Base-by-base conservation (phyloP, 2,113 vertebrate species). In the Emydocephalus ijimae region DNA sequence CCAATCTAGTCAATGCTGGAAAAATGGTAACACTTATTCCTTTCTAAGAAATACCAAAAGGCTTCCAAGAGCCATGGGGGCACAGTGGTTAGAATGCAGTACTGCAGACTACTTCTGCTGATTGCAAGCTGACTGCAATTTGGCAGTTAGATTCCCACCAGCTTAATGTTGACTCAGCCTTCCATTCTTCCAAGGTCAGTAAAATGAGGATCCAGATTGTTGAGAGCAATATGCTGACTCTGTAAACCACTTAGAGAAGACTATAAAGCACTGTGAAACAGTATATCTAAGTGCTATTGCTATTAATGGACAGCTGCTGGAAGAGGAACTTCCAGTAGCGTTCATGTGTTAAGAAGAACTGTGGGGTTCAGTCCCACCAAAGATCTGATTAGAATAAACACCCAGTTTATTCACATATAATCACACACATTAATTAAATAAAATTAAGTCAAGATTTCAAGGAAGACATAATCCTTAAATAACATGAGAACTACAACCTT, bases 331-430 rank as follows among this genome's bases (percentile, higher is more conserved):
- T 91, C 90, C 89, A 20, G 92, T 45, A 95, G 89, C 93, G 61
- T 45, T 50, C 6, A 8, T 69, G 59, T 94, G 94, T 94, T 90
- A 93, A 4, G 0, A 95, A 95, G 92, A 91, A 89, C 90, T 94
- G 95, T 12, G 89, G 81, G 93, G 91, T 89, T 94, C 69, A 91
- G 29, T 91, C 95, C 24, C 54, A 94, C 92, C 94, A 94, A 74
- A 50, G 93, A 92, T 92, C 93, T 45, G 89, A 88, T 45, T 34
- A 92, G 94, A 55, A 90, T 45, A 56, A 81, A 81, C 43, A 8
- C 15, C 29, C 34, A 39, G 10, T 50, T 87, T 26, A 20, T 61
- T 54, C 29, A 54, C 23, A 39, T 52, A 87, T 6, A 50, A 87
- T 29, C 24, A 26, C 29, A 61, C 24, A 69, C 64, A 69, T 69